Evolutionary conservation across 92 coral and sea anemone species (phyloP), one percentile per base, ranked within the genome.

Genomic region (Epizoanthus fatuus): DNA sequence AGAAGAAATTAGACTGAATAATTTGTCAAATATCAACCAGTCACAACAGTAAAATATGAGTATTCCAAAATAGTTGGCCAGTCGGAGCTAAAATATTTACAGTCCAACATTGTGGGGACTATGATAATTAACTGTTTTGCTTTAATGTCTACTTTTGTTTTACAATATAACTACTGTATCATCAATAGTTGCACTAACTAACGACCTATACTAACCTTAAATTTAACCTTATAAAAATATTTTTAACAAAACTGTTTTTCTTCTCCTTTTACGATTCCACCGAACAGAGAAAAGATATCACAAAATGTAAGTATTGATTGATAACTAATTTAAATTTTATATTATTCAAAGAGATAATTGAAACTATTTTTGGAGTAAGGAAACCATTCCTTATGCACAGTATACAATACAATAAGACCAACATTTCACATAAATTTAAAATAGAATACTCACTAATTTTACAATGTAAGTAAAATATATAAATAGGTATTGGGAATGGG

Each of bases 11-110:
- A 54, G 59, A 54, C n/a, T 54, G 59, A 54, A 54, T 54, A 54
- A 54, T 54, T 54, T 54, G 59, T 54, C 59, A 54, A 54, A 54
- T 54, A 54, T 54, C 59, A 54, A 54, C 59, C 59, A 54, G 59
- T 54, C 59, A 54, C 15, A 54, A 54, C 2, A 54, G 59, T 54
- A 4, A 54, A 54, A 54, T 54, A 54, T 54, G 59, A 15, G 59
- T 54, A 54, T 54, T 54, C 59, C 59, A 54, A 54, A 54, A 54
- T 54, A 54, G 59, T 54, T 54, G 59, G 59, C 3, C 59, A 54
- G 59, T 54, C 59, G 59, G 59, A 54, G 59, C 59, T 54, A 54
- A 54, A 54, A 54, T 54, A 54, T 54, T 54, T 54, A 54, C 15
- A 54, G 59, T 54, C 59, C 59, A 54, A 54, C 15, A 54, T 54